Base-by-base conservation (phyloP, 2,113 vertebrate species). In the Alosa alosa region DNA sequence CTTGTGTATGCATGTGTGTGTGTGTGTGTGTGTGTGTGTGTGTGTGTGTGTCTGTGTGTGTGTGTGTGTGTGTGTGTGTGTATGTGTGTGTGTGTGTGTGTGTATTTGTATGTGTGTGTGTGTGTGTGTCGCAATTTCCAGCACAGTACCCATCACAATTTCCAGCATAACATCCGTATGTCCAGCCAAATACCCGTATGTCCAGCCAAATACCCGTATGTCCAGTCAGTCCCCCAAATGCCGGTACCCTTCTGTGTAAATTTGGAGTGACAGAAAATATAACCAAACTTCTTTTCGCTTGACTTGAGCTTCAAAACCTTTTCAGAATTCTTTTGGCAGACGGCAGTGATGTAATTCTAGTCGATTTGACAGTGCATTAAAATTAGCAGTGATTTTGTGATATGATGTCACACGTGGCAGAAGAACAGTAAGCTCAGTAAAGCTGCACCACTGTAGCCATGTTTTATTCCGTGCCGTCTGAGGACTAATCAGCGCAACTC, bases 71-170 rank as follows among this genome's bases (percentile, higher is more conserved):
- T 39, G 81, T 44, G 17, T 84, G 60, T 17, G 46, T 81, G 47
- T 49, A 10, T 49, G 47, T 10, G 47, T 49, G 75, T 25, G 3
- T 5, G 52, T 46, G n/a, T 52, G 88, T 88, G 87, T 87, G 85
- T 84, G 82, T 81, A 22, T 85, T 0, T 5, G 52, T 44, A 20
- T 52, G 87, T 88, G 87, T 87, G 84, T 84, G 83, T 78, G 25
- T 86, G 47, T 15, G 41, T 78, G 25, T 86, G 47, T 15, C 1
- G 4, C 41, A 44, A 44, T 44, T 44, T 44, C 41, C 41, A 44
- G 41, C 4, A 44, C 2, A 44, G 41, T 44, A 44, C 2, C 41
- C 2, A 4, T 44, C 41, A 44, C 41, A 44, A 4, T 44, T 44
- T 44, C 4, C 41, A 44, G 41, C 41, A 44, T 4, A 44, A 44